Conservation (phyloP, 2,113 vertebrate species). For the Pelusios castaneus region DNA sequence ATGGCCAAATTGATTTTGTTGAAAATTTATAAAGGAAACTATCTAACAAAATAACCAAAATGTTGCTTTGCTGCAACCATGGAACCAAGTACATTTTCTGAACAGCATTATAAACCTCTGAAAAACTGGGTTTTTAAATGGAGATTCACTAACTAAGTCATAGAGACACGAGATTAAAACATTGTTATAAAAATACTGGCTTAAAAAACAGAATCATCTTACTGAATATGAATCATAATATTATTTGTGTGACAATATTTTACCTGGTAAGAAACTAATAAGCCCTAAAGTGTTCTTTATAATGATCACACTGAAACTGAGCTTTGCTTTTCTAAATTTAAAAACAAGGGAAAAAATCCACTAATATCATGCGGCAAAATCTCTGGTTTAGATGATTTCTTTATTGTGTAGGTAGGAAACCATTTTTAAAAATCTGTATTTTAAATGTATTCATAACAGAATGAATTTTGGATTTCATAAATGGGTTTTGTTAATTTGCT, state of each 20-base stretch:
- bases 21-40: not conserved
- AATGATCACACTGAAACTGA: slow-evolving; percentile 16
- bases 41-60: not conserved
- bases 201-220: slow-evolving; percentile 14
- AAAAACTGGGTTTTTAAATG: not conserved
- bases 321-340: not conserved
- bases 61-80: not conserved
- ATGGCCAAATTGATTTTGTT: not conserved
- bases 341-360: not conserved
- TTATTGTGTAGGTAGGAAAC: not conserved
- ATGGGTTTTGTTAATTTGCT: slow-evolving; percentile 79
- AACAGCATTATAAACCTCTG: not conserved
- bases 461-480: slow-evolving; percentile 72
- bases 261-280: not conserved
- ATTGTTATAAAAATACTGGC: not conserved
- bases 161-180: not conserved
- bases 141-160: not conserved
- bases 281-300: not conserved
- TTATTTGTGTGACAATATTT: slow-evolving; percentile 4
- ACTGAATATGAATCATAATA: not conserved
- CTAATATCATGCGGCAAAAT: not conserved
- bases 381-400: not conserved
- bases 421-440: slow-evolving; percentile 11
- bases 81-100: not conserved
- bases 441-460: slow-evolving; percentile 58